These are phyloP conservation scores for Hylomyscus alleni DNA, from an alignment of 2,797 vertebrate species.

Conservation along the genomic window DNA sequence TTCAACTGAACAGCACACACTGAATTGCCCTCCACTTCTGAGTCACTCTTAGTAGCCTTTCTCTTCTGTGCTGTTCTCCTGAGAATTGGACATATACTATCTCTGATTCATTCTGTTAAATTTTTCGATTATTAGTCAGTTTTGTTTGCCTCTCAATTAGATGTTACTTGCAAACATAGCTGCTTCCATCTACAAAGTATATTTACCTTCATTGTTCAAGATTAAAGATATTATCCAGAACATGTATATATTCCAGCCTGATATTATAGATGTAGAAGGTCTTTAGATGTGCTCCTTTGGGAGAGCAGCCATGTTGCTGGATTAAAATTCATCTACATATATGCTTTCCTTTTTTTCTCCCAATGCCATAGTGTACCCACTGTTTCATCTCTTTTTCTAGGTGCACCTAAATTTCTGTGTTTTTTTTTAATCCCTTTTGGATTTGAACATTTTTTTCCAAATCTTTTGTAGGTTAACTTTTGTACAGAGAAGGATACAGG, in stretches of 20 bases:
- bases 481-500: neutral
- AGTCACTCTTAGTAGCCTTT: neutral
- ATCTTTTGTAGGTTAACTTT: neutral
- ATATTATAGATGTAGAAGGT: neutral
- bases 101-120: neutral
- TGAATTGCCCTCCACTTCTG: neutral
- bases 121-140: neutral
- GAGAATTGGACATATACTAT: neutral
- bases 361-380: accelerated
- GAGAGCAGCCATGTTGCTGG: neutral
- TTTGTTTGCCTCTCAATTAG: neutral
- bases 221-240: neutral
- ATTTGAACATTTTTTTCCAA: neutral
- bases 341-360: accelerated
- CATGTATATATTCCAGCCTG: neutral
- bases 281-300: neutral
- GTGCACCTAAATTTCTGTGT: accelerated
- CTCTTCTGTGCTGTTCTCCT: neutral
- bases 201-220: neutral
- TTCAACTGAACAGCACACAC: neutral
- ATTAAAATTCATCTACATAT: neutral
- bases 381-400: neutral
- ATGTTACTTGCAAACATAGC: neutral
- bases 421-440: neutral
- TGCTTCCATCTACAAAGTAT: no score